phyloP scores from a whole-genome alignment of 2,888 invertebrate species.

The Ophion obscuratus region DNA sequence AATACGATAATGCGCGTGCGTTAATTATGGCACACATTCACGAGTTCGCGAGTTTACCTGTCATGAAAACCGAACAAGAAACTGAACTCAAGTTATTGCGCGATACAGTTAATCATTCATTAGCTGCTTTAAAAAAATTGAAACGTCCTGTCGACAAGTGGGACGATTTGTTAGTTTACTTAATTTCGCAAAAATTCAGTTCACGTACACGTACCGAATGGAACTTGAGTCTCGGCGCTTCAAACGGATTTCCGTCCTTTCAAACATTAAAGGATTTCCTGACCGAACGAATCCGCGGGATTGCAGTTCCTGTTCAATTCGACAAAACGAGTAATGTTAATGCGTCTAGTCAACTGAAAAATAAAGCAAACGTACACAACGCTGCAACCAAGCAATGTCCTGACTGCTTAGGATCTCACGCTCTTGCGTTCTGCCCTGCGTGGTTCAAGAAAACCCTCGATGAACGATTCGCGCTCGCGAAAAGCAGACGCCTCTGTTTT shows the following conservation, averaged over 20 bases:
- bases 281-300: slow-evolving; percentile 9
- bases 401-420: slow-evolving; percentile 10
- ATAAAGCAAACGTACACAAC: slow-evolving; percentile 7
- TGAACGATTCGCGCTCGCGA: slow-evolving; percentile 9
- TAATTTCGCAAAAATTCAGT: background rate
- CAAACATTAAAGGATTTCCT: background rate
- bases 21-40: slow-evolving; percentile 10
- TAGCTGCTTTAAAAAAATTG: slow-evolving; percentile 32
- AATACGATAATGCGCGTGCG: slow-evolving; percentile 23
- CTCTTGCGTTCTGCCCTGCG: slow-evolving; percentile 16
- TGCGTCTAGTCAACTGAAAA: background rate
- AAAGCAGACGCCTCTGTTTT: slow-evolving; percentile 28
- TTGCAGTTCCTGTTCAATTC: background rate
- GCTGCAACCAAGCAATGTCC: slow-evolving; percentile 2
- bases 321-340: background rate
- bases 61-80: slow-evolving; percentile 14
- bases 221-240: slow-evolving; percentile 12
- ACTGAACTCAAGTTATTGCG: slow-evolving; percentile 20
- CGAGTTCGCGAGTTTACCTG: slow-evolving; percentile 19
- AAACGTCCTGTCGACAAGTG: slow-evolving; percentile 24
- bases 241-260: slow-evolving; percentile 1
- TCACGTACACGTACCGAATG: slow-evolving; percentile 23
- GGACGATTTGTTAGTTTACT: slow-evolving; percentile 38
- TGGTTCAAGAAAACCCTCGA: background rate
- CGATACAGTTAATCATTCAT: slow-evolving; percentile 10